These are phyloP conservation scores for Euspilapteryx auroguttella DNA, from an alignment of 2,888 invertebrate genomes.

Conservation along the genomic window DNA sequence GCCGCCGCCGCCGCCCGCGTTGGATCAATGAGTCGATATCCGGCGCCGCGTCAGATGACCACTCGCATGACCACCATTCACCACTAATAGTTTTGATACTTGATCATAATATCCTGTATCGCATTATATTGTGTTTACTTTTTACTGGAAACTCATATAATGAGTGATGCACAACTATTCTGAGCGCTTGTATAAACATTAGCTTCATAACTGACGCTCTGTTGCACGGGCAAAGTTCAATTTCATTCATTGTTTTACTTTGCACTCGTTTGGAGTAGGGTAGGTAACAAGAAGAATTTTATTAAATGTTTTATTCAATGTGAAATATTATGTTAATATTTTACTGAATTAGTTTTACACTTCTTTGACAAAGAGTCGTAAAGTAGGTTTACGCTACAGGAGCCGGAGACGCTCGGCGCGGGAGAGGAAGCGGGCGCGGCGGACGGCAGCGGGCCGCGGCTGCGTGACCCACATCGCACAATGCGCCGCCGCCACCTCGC, in stretches of 20 bases:
- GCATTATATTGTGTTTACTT: slow-evolving; percentile 44
- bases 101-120: slow-evolving; percentile 46
- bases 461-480: slow-evolving; percentile 43
- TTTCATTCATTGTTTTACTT: slow-evolving; percentile 3
- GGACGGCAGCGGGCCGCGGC: slow-evolving; percentile 1
- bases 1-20: neutral
- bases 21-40: slow-evolving; percentile 2
- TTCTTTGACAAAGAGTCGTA: too few species aligned
- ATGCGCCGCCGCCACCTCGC: slow-evolving; percentile 45
- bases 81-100: slow-evolving; percentile 44
- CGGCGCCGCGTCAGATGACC: slow-evolving; percentile 2
- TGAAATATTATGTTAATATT: too few species aligned
- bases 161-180: slow-evolving; percentile 14
- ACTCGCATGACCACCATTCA: slow-evolving; percentile 20
- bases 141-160: slow-evolving; percentile 35
- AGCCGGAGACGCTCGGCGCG: slow-evolving; percentile 4
- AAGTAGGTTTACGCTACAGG: neutral
- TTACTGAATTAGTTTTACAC: too few species aligned
- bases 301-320: too few species aligned
- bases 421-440: slow-evolving; percentile 35
- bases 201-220: neutral
- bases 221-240: slow-evolving; percentile 3
- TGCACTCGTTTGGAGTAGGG: slow-evolving; percentile 1
- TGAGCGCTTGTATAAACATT: slow-evolving; percentile 8
- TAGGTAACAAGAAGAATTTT: too few species aligned